phyloP scores from a whole-genome alignment of 2,797 vertebrate species.

The Bucorvus abyssinicus region DNA sequence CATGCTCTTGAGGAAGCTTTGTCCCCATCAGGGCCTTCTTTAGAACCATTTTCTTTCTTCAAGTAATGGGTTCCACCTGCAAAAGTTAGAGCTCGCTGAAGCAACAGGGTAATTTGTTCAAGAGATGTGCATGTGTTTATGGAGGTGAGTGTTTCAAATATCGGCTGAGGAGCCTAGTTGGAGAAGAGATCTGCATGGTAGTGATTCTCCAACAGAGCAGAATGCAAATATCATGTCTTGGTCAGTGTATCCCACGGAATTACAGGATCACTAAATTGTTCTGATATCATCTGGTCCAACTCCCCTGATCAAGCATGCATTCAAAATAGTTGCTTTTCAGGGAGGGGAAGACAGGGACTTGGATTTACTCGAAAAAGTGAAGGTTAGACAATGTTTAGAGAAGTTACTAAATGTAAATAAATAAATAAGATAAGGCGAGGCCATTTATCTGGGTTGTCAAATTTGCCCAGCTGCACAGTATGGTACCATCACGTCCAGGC shows the following conservation, averaged over 20 bases:
- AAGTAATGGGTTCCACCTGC: neutral
- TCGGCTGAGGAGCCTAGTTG: neutral
- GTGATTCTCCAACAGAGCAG: neutral
- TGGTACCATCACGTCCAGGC: fast-evolving
- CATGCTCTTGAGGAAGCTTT: neutral
- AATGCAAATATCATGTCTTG: neutral
- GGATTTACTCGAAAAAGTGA: neutral
- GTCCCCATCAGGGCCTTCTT: neutral
- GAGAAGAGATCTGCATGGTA: neutral
- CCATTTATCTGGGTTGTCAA: neutral
- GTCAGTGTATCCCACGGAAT: neutral
- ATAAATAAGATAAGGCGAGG: neutral
- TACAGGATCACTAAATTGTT: neutral
- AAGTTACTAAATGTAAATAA: neutral
- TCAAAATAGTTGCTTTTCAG: neutral
- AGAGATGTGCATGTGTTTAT: neutral
- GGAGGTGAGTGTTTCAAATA: neutral
- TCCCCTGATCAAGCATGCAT: neutral
- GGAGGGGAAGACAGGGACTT: neutral
- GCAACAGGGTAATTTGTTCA: neutral
- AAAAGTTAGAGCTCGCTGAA: neutral
- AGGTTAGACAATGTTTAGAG: neutral
- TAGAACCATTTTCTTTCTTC: neutral
- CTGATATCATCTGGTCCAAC: neutral
- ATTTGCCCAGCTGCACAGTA: neutral